A percentile compares a stretch with the other conserved stretches of the same genome.
phyloP scores from a whole-genome alignment of 2,113 vertebrate species.

The Lamprotornis superbus region DNA sequence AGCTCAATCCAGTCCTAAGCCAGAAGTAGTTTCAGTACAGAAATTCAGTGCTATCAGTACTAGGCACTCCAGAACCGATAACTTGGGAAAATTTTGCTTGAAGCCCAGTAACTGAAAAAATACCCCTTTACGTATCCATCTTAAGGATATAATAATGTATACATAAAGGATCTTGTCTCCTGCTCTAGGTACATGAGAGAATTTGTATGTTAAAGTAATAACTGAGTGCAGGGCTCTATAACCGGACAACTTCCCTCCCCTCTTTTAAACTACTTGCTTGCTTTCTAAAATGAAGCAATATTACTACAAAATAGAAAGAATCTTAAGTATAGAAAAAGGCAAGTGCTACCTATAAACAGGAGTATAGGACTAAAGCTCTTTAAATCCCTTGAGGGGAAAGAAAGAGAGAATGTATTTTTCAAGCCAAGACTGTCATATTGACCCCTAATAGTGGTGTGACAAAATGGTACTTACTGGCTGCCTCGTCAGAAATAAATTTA shows the following conservation, averaged over 20 bases:
- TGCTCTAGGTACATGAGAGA: neutral
- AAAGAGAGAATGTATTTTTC: neutral
- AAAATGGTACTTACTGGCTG: neutral
- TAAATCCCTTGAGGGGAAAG: rapidly evolving
- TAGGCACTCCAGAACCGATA: neutral
- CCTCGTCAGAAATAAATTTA: neutral
- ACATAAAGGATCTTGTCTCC: neutral
- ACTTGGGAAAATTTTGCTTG: neutral
- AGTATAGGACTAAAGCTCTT: neutral
- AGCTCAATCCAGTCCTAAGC: neutral
- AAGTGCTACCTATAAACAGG: rapidly evolving
- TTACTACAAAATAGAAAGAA: neutral
- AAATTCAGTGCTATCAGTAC: neutral
- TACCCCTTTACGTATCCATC: rapidly evolving
- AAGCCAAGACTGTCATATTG: rapidly evolving
- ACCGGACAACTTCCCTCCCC: rapidly evolving
- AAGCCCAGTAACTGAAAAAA: neutral
- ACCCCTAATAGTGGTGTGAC: rapidly evolving
- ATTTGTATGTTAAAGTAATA: neutral
- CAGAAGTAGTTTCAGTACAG: neutral
- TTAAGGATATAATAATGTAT: neutral
- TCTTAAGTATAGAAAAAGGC: neutral
- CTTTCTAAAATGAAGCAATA: neutral
- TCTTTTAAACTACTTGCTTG: neutral
- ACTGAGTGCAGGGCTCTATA: neutral